Percentiles rank a stretch among this genome's conserved stretches.
Conservation (phyloP, 2,888 invertebrate genomes). For the Drosophila kokeensis region DNA sequence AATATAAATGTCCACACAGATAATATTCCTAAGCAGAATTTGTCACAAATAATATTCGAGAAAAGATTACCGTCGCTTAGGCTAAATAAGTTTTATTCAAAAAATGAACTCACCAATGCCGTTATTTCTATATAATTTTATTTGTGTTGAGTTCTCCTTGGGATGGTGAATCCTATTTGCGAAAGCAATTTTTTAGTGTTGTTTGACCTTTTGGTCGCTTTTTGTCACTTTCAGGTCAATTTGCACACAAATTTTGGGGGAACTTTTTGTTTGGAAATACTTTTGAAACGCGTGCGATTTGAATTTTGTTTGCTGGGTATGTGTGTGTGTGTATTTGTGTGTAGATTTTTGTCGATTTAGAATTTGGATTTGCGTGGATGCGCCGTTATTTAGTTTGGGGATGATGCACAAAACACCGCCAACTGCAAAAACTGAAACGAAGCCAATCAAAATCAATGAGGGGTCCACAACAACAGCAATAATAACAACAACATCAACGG, state of each 20-base stretch:
- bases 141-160: constrained; percentile 1
- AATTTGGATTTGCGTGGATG: constrained; percentile 51
- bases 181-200: background rate
- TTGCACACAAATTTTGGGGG: constrained; percentile 26
- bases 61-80: background rate
- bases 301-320: constrained; percentile 12
- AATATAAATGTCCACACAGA: background rate
- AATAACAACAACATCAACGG: constrained; percentile 9
- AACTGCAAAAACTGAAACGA: constrained; percentile 48
- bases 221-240: constrained; percentile 25
- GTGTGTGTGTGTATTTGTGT: constrained; percentile 19
- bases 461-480: constrained; percentile 26
- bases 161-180: constrained; percentile 2
- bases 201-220: constrained; percentile 15
- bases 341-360: constrained; percentile 49
- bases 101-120: constrained; percentile 20
- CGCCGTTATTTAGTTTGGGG: constrained; percentile 35
- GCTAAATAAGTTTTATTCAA: too few species aligned
- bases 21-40: background rate
- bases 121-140: background rate
- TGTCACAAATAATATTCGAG: background rate
- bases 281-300: constrained; percentile 30
- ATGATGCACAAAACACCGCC: constrained; percentile 63
- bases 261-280: constrained; percentile 14
- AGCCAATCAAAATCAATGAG: constrained; percentile 56